Base-by-base conservation (phyloP, 2,888 invertebrate species). In the Heliconius charithonia region DNA sequence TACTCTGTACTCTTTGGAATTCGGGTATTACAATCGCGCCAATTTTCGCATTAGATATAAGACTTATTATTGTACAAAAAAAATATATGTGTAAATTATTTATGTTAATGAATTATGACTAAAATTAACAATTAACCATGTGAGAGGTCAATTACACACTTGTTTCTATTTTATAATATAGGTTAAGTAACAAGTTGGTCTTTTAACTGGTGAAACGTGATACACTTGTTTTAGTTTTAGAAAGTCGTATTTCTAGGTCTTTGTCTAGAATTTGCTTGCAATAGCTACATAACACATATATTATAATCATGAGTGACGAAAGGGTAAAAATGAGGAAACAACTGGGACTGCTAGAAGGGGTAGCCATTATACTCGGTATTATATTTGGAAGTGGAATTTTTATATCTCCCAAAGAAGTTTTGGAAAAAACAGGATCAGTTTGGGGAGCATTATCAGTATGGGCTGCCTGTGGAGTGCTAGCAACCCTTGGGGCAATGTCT, bases 341-440 rank as follows among this genome's bases (percentile, higher is more conserved):
- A 88, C 95, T 99, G 27, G 98, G 98, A 0, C 93, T 99, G 70
- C 92, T 98, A 12, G 98, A 98, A 95, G 99, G 99, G 16, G 97
- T 99, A 27, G 98, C 98, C 59, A 98, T 99, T 83, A 99, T 99
- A 87, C 95, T 99, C 81, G 99, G 99, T 78, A 98, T 98, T 77
- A 99, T 99, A 85, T 97, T 98, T 87, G 99, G 99, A 25, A 99
- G 99, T 83, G 97, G 97, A 95, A 99, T 99, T 87, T 99, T 99
- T 90, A 97, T 99, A 83, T 98, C 99, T 0, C 99, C 99, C 0
- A 98, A 98, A 90, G 99, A 99, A 83, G 98, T 99, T 2, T 96
- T 99, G 77, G 95, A 96, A 85, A 97, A 98, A 92, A 98, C 98
- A 19, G 98, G 98, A 51, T 98, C 98, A 7, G 97, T 98, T 16